These are phyloP conservation scores for Eufriesea mexicana DNA, from an alignment of 1,140 invertebrate species.

Conservation along the genomic window DNA sequence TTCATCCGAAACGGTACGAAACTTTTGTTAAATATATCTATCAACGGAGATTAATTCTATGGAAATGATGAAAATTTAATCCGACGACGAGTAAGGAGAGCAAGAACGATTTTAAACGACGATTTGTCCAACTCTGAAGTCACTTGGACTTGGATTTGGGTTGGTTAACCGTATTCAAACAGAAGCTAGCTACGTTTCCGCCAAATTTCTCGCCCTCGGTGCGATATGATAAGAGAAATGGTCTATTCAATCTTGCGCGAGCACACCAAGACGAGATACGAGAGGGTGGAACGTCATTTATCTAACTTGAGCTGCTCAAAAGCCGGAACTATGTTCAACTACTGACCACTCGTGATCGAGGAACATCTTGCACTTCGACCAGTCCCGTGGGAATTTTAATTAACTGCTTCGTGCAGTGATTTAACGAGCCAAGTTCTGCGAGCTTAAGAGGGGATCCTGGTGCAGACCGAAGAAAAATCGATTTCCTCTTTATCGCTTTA, in stretches of 20 bases:
- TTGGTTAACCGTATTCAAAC: not conserved
- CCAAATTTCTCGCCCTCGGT: not conserved
- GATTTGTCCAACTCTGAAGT: not conserved
- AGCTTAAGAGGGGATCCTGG: not conserved
- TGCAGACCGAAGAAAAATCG: too few relatives aligned
- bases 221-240: not conserved
- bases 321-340: conserved; percentile 3
- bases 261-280: not conserved
- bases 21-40: too few relatives aligned
- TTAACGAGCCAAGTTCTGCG: not conserved
- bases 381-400: conserved; percentile 8
- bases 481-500: too few relatives aligned
- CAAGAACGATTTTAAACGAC: not conserved
- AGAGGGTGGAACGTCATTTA: not conserved
- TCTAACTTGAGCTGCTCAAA: not conserved
- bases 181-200: not conserved
- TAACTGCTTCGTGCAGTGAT: not conserved
- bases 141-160: not conserved
- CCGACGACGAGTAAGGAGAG: not conserved
- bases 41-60: not conserved
- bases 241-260: not conserved
- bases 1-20: too few relatives aligned
- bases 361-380: not conserved
- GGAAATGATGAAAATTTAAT: not conserved
- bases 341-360: not conserved